Percentiles rank a stretch among this genome's conserved stretches.
These are phyloP conservation scores for Spilogale gracilis DNA, from an alignment of 2,113 vertebrate species.

Conservation along the genomic window DNA sequence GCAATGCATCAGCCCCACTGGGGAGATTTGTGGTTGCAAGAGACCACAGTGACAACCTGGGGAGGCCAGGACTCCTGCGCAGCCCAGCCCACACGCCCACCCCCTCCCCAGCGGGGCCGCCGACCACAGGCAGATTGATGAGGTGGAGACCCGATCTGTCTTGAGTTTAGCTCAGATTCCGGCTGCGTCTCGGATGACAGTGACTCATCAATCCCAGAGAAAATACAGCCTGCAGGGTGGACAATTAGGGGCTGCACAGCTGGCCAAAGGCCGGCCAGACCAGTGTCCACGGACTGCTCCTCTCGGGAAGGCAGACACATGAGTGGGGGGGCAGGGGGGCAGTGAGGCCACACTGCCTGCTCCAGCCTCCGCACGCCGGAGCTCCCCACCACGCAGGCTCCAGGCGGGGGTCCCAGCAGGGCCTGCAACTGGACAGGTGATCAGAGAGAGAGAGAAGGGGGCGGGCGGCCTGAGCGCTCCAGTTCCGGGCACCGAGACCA, in stretches of 20 bases:
- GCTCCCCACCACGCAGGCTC: not conserved
- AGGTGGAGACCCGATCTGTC: constrained; percentile 1
- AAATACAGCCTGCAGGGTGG: constrained; percentile 62
- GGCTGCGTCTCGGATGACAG: constrained; percentile 56
- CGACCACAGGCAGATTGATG: constrained; percentile 45
- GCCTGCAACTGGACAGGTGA: fast-evolving
- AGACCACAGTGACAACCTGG: not conserved
- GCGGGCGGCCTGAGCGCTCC: not conserved
- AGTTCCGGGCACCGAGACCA: not conserved
- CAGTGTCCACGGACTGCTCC: fast-evolving
- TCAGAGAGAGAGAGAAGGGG: not conserved
- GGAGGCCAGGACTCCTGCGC: not conserved
- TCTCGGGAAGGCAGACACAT: not conserved
- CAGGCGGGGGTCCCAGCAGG: not conserved
- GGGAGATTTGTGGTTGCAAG: not conserved
- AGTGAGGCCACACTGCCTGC: not conserved
- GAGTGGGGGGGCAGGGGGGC: not conserved
- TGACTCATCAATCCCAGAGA: constrained; percentile 64
- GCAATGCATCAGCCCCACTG: not conserved
- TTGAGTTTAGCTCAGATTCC: constrained; percentile 68
- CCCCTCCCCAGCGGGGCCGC: not conserved
- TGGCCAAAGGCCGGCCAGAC: not conserved
- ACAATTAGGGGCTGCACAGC: constrained; percentile 36
- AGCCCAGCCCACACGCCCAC: not conserved
- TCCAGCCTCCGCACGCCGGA: not conserved